Conservation (phyloP, 2,797 vertebrate genomes). For the Danio kyathit region DNA sequence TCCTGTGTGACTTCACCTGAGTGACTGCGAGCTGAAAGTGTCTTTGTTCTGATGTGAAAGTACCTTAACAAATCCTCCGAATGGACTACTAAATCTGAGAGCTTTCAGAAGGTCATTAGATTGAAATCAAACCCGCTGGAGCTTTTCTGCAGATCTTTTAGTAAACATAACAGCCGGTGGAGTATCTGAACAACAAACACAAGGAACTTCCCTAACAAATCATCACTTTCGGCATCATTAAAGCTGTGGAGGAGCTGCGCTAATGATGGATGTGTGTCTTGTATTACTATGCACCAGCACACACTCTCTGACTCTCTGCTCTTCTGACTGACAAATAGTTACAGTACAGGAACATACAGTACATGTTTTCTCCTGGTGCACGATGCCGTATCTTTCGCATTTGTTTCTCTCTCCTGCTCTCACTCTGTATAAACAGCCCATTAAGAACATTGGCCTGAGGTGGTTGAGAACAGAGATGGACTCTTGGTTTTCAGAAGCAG, state of each 20-base stretch:
- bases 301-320: background rate
- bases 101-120: slow-evolving; percentile 18
- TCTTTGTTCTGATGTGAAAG: slow-evolving; percentile 42
- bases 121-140: slow-evolving; percentile 14
- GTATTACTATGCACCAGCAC: background rate
- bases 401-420: background rate
- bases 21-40: slow-evolving; percentile 17
- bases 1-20: slow-evolving; percentile 23
- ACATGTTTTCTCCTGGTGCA: slow-evolving; percentile 1
- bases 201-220: slow-evolving; percentile 4
- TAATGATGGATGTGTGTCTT: slow-evolving; percentile 10
- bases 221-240: slow-evolving; percentile 3
- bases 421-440: slow-evolving; percentile 21
- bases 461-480: slow-evolving; percentile 1
- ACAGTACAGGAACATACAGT: slow-evolving; percentile 16
- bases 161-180: slow-evolving; percentile 28
- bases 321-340: slow-evolving; percentile 6
- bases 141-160: slow-evolving; percentile 25
- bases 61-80: slow-evolving; percentile 25
- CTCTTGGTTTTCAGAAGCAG: slow-evolving; percentile 25
- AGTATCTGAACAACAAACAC: slow-evolving; percentile 20
- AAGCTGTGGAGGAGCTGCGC: no score
- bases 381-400: slow-evolving; percentile 1
- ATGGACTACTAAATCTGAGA: background rate
- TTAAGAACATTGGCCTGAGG: slow-evolving; percentile 31